A percentile compares a stretch with the other conserved stretches of the same genome.
Conservation (phyloP, 2,888 invertebrate genomes). For the Leptarthrus brevirostris region DNA sequence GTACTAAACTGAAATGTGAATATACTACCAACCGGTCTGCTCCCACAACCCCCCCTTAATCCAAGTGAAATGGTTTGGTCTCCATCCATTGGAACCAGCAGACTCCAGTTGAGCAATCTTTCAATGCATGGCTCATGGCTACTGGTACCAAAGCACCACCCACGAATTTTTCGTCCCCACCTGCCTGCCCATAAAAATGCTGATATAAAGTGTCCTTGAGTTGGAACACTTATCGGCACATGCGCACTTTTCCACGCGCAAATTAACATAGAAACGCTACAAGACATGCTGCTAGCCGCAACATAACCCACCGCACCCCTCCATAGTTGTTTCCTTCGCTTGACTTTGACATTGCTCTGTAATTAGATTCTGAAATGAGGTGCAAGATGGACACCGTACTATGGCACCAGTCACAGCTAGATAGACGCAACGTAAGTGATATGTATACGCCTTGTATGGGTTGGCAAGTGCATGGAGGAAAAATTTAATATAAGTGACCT, state of each 20-base stretch:
- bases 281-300: neutral
- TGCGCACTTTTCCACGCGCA: conserved; percentile 2
- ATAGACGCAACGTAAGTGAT: too few relatives aligned
- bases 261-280: neutral
- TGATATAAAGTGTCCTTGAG: neutral
- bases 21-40: neutral
- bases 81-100: neutral
- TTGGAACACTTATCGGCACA: neutral
- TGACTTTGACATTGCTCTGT: conserved; percentile 25
- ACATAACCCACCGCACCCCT: neutral
- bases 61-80: neutral
- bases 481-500: neutral
- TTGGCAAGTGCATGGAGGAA: too few relatives aligned
- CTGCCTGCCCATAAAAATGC: neutral
- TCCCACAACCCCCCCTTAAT: neutral
- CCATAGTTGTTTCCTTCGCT: neutral
- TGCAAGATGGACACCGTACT: too few relatives aligned
- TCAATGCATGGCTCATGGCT: neutral
- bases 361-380: conserved; percentile 9
- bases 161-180: neutral
- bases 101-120: neutral
- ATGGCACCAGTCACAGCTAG: too few relatives aligned
- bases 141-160: neutral
- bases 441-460: too few relatives aligned
- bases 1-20: neutral